phyloP scores from a whole-genome alignment of 2,888 invertebrate genomes.

The Leptura quadrifasciata region DNA sequence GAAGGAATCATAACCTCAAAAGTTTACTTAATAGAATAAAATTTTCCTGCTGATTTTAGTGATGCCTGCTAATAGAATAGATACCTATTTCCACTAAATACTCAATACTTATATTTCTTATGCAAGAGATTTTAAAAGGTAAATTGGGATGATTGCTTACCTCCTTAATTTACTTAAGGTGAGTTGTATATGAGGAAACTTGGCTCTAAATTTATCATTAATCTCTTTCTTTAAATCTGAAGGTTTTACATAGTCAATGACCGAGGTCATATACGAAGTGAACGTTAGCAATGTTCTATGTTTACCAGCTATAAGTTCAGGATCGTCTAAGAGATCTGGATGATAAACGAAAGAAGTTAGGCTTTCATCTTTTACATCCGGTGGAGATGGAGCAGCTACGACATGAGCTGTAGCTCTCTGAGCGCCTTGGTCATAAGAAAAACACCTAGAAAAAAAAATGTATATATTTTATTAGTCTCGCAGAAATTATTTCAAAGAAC shows the following conservation, averaged over 20 bases:
- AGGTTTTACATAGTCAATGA: conserved; percentile 97
- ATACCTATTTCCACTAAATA: too few species aligned
- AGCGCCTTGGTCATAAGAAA: conserved; percentile 82
- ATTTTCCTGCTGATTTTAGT: too few species aligned
- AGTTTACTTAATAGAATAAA: too few species aligned
- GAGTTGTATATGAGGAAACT: conserved; percentile 95
- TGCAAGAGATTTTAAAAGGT: neutral
- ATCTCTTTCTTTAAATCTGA: conserved; percentile 97
- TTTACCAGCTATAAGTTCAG: conserved; percentile 91
- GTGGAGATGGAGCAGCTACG: conserved; percentile 74
- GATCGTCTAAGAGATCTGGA: conserved; percentile 94
- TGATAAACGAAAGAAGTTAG: conserved; percentile 77
- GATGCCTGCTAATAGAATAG: too few species aligned
- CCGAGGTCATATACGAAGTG: conserved; percentile 94
- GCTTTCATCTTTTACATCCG: conserved; percentile 73
- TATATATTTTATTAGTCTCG: neutral
- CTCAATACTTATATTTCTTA: neutral
- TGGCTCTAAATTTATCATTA: conserved; percentile 96
- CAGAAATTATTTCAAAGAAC: neutral
- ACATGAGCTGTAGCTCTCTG: conserved; percentile 73
- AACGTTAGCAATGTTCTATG: conserved; percentile 91
- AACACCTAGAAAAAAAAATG: conserved; percentile 77
- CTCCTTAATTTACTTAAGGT: conserved; percentile 97
- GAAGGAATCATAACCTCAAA: too few species aligned
- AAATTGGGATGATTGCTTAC: conserved; percentile 73